These are phyloP conservation scores for Lasioglossum calceatum DNA, from an alignment of 2,888 invertebrate species.

Conservation along the genomic window DNA sequence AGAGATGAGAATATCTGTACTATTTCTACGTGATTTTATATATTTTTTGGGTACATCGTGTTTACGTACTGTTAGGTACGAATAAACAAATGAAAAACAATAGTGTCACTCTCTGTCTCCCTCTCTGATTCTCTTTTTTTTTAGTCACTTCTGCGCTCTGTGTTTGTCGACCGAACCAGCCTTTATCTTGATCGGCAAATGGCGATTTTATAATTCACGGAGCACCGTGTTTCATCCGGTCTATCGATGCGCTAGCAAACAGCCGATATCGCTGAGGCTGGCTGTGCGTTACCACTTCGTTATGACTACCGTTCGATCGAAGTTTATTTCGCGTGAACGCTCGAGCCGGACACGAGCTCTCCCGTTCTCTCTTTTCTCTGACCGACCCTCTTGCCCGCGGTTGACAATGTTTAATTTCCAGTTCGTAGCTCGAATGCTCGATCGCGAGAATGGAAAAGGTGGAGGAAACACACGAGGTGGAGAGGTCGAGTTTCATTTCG, in stretches of 20 bases:
- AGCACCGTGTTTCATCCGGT: slow-evolving; percentile 65
- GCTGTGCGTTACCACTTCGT: slow-evolving; percentile 62
- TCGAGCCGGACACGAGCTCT: background rate
- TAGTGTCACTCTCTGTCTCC: background rate
- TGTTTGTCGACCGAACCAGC: slow-evolving; percentile 13
- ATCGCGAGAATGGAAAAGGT: slow-evolving; percentile 1
- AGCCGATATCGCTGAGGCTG: slow-evolving; percentile 54
- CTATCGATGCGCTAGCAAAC: slow-evolving; percentile 63
- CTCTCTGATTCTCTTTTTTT: too few species aligned
- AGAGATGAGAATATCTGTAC: too few species aligned
- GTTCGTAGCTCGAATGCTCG: slow-evolving; percentile 9
- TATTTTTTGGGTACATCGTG: too few species aligned
- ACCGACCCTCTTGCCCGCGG: background rate
- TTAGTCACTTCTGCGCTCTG: background rate
- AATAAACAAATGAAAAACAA: background rate
- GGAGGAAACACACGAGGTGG: background rate
- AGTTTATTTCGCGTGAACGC: slow-evolving; percentile 57
- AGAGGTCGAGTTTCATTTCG: background rate
- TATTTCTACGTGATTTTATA: too few species aligned
- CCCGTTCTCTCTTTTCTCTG: background rate
- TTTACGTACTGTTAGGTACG: background rate
- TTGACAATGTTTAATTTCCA: slow-evolving; percentile 23
- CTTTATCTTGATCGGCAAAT: slow-evolving; percentile 65
- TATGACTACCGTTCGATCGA: slow-evolving; percentile 28
- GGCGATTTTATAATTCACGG: slow-evolving; percentile 75